These are phyloP conservation scores for Eptatretus atami DNA, from an alignment of 2,797 vertebrate genomes.

Conservation along the genomic window DNA sequence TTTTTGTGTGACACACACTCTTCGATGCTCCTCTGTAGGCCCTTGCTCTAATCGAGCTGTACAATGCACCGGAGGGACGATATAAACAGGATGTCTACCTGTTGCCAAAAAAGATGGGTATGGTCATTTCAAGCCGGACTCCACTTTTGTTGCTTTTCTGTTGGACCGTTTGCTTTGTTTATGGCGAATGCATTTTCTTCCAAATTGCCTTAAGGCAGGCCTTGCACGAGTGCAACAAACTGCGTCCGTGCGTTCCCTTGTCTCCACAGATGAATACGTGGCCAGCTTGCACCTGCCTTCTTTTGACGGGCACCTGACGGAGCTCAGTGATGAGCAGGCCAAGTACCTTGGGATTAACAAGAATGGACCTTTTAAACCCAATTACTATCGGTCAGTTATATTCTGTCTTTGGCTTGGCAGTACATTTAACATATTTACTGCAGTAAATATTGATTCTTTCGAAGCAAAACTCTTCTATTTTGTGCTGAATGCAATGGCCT, in stretches of 20 bases:
- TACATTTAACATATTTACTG: too few relatives aligned
- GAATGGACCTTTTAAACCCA: conserved; percentile 92
- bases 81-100: conserved; percentile 96
- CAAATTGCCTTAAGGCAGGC: too few relatives aligned
- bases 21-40: conserved; percentile 20
- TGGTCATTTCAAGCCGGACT: conserved; percentile 11
- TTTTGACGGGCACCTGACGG: conserved; percentile 78
- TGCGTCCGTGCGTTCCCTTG: conserved; percentile 6
- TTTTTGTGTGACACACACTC: conserved; percentile 5
- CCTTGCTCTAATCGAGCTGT: conserved; percentile 70
- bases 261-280: conserved; percentile 52
- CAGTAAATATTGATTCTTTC: too few relatives aligned
- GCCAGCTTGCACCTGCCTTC: conserved; percentile 90
- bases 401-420: too few relatives aligned
- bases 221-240: too few relatives aligned
- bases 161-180: conserved; percentile 8
- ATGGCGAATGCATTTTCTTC: neutral
- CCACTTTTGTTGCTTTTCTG: neutral
- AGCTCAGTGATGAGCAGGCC: conserved; percentile 69
- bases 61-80: conserved; percentile 73
- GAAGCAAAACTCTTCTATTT: too few relatives aligned
- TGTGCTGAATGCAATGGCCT: too few relatives aligned
- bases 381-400: conserved; percentile 55
- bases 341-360: conserved; percentile 94
- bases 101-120: conserved; percentile 94